These are phyloP conservation scores for Lophius americanus DNA, from an alignment of 2,797 vertebrate genomes.

Conservation along the genomic window DNA sequence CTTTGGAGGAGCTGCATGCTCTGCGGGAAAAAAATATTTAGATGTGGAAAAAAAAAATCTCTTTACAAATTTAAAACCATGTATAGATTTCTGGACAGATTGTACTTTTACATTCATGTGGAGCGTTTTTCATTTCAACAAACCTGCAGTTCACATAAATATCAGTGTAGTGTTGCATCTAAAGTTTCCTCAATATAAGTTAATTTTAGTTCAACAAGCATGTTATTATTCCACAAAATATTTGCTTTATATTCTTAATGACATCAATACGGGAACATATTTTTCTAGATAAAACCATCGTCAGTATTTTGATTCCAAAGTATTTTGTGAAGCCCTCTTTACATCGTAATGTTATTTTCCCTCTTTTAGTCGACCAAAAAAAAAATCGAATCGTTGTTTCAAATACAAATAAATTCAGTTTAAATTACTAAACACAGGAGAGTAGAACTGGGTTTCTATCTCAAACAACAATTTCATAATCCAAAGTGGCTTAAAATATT, in stretches of 20 bases:
- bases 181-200: no score
- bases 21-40: conserved; percentile 66
- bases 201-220: not conserved
- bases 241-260: not conserved
- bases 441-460: no score
- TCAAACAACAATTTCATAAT: no score
- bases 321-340: not conserved
- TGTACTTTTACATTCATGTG: not conserved
- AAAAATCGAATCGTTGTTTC: not conserved
- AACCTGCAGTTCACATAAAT: no score
- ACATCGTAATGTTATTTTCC: not conserved
- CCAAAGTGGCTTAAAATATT: no score
- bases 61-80: not conserved
- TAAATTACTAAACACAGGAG: not conserved
- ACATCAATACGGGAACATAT: no score
- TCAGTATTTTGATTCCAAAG: not conserved
- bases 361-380: not conserved
- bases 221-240: not conserved
- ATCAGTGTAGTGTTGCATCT: not conserved
- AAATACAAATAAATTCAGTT: not conserved
- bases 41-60: not conserved
- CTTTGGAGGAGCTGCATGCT: conserved; percentile 94
- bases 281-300: no score
- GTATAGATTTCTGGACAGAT: not conserved
- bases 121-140: not conserved